These are phyloP conservation scores for Eupeodes corollae DNA, from an alignment of 1,140 invertebrate genomes.

Conservation along the genomic window DNA sequence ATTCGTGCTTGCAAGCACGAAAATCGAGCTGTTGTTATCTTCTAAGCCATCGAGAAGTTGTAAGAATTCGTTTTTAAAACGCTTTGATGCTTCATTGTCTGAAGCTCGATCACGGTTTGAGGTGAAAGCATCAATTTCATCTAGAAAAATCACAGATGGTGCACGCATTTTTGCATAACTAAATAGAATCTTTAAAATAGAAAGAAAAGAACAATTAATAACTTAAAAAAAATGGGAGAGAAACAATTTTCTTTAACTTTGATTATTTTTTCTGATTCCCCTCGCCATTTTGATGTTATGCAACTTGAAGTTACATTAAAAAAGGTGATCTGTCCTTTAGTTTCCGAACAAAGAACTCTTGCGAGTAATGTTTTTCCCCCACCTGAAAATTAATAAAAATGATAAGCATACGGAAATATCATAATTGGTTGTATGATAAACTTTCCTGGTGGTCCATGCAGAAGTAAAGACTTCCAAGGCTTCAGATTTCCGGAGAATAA, in stretches of 20 bases:
- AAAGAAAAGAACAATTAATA: neutral
- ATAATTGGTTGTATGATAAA: neutral
- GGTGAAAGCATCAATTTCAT: slow-evolving; percentile 88
- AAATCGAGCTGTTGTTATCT: slow-evolving; percentile 44
- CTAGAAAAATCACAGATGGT: slow-evolving; percentile 91
- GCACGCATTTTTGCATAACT: slow-evolving; percentile 82
- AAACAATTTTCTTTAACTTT: slow-evolving; percentile 41
- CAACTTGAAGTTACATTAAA: slow-evolving; percentile 85
- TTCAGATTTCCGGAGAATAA: slow-evolving; percentile 66
- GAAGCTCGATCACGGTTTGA: slow-evolving; percentile 53
- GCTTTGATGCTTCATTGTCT: slow-evolving; percentile 83
- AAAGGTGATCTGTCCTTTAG: slow-evolving; percentile 61
- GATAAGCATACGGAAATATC: neutral
- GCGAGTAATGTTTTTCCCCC: slow-evolving; percentile 80
- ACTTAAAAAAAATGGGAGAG: slow-evolving; percentile 2
- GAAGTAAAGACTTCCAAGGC: slow-evolving; percentile 73
- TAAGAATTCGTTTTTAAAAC: slow-evolving; percentile 87
- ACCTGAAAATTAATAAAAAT: too few relatives aligned
- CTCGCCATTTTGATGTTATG: slow-evolving; percentile 87
- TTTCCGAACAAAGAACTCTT: slow-evolving; percentile 76
- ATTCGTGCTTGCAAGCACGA: slow-evolving; percentile 83
- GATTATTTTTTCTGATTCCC: slow-evolving; percentile 82
- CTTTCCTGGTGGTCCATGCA: slow-evolving; percentile 73
- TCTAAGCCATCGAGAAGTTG: slow-evolving; percentile 81
- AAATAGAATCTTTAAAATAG: slow-evolving; percentile 56